Percentiles rank a stretch among this genome's conserved stretches.
Conservation (phyloP, 2,113 vertebrate genomes). For the Ciconia stormi region DNA sequence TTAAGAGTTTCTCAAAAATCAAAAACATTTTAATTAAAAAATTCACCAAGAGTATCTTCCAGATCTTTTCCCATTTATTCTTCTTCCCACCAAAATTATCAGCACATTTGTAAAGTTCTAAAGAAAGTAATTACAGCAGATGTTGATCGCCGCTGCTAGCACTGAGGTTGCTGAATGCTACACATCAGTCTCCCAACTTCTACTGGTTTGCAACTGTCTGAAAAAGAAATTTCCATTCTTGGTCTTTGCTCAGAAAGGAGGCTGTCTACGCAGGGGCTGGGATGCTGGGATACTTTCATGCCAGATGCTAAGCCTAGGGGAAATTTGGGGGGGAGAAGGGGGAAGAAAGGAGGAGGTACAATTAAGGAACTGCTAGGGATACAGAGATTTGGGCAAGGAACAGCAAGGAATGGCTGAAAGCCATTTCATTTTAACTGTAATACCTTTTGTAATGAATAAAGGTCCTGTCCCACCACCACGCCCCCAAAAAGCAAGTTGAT, state of each 20-base stretch:
- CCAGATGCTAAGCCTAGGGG: not conserved
- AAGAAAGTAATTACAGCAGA: conserved; percentile 57
- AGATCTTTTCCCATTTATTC: conserved; percentile 49
- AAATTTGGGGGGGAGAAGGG: not conserved
- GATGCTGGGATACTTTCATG: not conserved
- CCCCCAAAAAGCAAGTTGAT: not conserved
- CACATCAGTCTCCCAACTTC: not conserved
- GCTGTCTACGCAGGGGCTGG: not conserved
- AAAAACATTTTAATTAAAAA: conserved; percentile 66
- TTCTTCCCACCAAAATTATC: conserved; percentile 37
- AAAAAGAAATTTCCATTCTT: not conserved
- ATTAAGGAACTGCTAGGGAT: not conserved
- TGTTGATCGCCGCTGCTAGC: conserved; percentile 2
- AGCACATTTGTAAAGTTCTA: conserved; percentile 17
- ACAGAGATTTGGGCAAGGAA: not conserved
- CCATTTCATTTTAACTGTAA: not conserved
- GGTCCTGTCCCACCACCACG: not conserved
- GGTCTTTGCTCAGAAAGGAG: not conserved
- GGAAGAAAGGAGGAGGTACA: not conserved
- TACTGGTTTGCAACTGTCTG: not conserved
- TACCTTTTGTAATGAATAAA: not conserved
- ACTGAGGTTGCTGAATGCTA: not conserved
- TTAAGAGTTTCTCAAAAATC: conserved; percentile 4
- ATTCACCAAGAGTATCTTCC: conserved; percentile 31
- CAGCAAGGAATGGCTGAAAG: not conserved